phyloP scores from a whole-genome alignment of 1,140 invertebrate species.

The Drosophila truncata region DNA sequence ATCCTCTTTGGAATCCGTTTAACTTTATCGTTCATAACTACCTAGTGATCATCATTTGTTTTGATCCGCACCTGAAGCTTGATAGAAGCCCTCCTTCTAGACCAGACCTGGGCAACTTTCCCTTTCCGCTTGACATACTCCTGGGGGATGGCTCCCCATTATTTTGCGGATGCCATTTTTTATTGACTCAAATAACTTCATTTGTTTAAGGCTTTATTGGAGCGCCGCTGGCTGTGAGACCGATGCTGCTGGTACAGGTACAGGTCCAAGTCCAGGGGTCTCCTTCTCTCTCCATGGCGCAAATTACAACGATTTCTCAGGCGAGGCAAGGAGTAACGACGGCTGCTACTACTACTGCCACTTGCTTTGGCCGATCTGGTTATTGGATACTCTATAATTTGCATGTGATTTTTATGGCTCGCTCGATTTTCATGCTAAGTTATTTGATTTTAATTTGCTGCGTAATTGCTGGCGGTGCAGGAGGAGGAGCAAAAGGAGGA shows the following conservation, averaged over 20 bases:
- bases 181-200: conserved; percentile 80
- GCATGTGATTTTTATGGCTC: conserved; percentile 83
- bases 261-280: background rate
- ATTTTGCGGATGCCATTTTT: conserved; percentile 62
- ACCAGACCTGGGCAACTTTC: conserved; percentile 48
- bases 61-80: conserved; percentile 17
- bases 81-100: conserved; percentile 6
- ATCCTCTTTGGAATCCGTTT: background rate
- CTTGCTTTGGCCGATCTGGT: conserved; percentile 29
- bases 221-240: conserved; percentile 46
- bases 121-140: conserved; percentile 64
- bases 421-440: conserved; percentile 77
- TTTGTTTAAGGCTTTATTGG: conserved; percentile 80
- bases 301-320: conserved; percentile 80
- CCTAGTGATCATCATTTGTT: background rate
- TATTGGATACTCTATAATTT: conserved; percentile 77
- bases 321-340: conserved; percentile 4
- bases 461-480: conserved; percentile 69
- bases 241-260: conserved; percentile 36
- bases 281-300: conserved; percentile 43
- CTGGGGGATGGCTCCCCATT: conserved; percentile 44
- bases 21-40: background rate
- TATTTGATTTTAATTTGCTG: conserved; percentile 85
- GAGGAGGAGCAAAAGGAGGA: conserved; percentile 33
- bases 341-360: conserved; percentile 19